These are phyloP conservation scores for Nothobranchius furzeri DNA, from an alignment of 2,113 vertebrate genomes.

Conservation along the genomic window DNA sequence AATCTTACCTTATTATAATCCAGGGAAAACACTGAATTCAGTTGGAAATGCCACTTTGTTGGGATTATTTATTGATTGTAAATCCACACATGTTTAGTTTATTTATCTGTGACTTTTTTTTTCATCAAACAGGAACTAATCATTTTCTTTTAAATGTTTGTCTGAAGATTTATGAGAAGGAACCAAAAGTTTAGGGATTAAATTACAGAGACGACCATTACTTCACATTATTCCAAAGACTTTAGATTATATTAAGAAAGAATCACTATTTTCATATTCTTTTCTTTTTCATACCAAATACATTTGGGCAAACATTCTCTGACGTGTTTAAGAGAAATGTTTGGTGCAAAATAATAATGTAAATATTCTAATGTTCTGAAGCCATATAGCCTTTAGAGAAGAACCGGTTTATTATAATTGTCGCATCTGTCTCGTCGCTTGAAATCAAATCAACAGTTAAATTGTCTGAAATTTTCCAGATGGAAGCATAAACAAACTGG, in stretches of 20 bases:
- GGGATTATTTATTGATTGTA: no score
- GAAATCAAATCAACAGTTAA: no score
- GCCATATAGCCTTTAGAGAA: conserved; percentile 60
- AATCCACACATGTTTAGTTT: no score
- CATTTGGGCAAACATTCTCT: conserved; percentile 43
- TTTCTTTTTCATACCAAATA: conserved; percentile 39
- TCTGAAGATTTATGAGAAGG: neutral
- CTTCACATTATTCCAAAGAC: conserved; percentile 49
- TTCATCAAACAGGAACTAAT: no score
- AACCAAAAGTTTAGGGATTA: neutral
- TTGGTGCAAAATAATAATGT: conserved; percentile 22
- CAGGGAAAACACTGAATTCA: no score
- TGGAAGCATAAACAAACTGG: neutral
- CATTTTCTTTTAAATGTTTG: no score
- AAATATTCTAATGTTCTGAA: conserved; percentile 33
- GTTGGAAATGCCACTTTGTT: no score
- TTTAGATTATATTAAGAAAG: conserved; percentile 21
- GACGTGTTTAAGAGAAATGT: conserved; percentile 19
- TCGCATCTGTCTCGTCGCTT: neutral
- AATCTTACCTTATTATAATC: conserved; percentile 2
- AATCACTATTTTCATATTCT: conserved; percentile 49
- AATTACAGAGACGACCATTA: neutral
- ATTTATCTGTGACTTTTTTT: no score
- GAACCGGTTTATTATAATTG: conserved; percentile 23
- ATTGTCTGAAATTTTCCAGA: neutral